These are phyloP conservation scores for Automeris io DNA, from an alignment of 2,888 invertebrate species.

Conservation along the genomic window DNA sequence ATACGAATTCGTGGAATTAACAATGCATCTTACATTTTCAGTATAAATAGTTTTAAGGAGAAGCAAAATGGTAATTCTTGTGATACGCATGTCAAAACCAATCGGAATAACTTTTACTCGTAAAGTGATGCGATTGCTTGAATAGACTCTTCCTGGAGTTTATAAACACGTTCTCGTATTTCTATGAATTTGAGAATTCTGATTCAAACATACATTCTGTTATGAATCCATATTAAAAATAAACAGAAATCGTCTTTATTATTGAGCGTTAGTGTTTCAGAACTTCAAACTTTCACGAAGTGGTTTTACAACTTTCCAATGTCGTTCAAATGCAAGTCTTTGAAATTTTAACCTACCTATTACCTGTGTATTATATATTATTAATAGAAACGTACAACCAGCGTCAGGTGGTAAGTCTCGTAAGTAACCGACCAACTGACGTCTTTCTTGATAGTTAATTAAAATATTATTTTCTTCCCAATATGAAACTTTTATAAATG, in stretches of 20 bases:
- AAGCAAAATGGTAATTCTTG: constrained; percentile 27
- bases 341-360: background rate
- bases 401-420: constrained; percentile 15
- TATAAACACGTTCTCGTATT: constrained; percentile 39
- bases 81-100: constrained; percentile 37
- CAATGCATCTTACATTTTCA: constrained; percentile 36
- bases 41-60: constrained; percentile 27
- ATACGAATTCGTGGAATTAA: background rate
- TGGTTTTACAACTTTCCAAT: background rate
- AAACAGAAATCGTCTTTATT: constrained; percentile 8
- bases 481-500: too few relatives aligned
- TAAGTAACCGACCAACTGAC: constrained; percentile 14
- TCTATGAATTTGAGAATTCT: constrained; percentile 31
- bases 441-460: too few relatives aligned
- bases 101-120: constrained; percentile 18
- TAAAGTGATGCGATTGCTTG: constrained; percentile 24
- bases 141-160: constrained; percentile 26
- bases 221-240: constrained; percentile 27
- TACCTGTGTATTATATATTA: background rate
- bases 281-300: background rate
- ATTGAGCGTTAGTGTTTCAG: background rate
- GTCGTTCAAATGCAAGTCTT: background rate
- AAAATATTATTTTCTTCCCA: too few relatives aligned
- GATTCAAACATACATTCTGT: constrained; percentile 35
- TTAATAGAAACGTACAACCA: constrained; percentile 1